Conservation (phyloP, 2,113 vertebrate species). For the Aythya baeri region DNA sequence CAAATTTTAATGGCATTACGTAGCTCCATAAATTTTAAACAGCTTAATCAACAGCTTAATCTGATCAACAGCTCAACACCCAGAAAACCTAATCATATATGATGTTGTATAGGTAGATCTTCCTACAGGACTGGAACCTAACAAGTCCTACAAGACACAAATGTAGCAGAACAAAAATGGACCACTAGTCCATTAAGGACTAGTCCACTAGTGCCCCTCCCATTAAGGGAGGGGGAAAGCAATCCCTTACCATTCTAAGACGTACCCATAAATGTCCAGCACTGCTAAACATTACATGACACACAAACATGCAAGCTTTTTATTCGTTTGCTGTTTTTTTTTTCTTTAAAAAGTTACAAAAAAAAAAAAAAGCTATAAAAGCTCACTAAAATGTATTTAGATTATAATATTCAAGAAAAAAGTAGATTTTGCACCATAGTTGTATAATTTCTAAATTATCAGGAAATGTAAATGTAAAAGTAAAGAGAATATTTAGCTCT, state of each 20-base stretch:
- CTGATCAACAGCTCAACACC: not conserved
- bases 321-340: not conserved
- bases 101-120: not conserved
- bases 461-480: not conserved
- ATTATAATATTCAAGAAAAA: not conserved
- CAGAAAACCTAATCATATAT: not conserved
- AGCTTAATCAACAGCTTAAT: not conserved
- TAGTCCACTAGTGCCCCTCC: no score
- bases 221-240: not conserved
- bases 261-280: not conserved
- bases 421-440: not conserved
- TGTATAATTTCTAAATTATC: not conserved
- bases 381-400: not conserved
- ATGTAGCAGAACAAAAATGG: not conserved
- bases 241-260: not conserved
- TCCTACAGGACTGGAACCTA: not conserved
- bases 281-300: rapidly evolving
- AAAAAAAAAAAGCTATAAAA: not conserved
- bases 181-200: not conserved
- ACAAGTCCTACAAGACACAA: not conserved
- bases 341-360: no score
- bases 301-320: not conserved
- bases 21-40: not conserved
- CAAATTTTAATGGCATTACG: not conserved
- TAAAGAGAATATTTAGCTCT: not conserved